A percentile compares a stretch with the other conserved stretches of the same genome.
These are phyloP conservation scores for Chironomus tentans DNA, from an alignment of 2,888 invertebrate genomes.

Conservation along the genomic window DNA sequence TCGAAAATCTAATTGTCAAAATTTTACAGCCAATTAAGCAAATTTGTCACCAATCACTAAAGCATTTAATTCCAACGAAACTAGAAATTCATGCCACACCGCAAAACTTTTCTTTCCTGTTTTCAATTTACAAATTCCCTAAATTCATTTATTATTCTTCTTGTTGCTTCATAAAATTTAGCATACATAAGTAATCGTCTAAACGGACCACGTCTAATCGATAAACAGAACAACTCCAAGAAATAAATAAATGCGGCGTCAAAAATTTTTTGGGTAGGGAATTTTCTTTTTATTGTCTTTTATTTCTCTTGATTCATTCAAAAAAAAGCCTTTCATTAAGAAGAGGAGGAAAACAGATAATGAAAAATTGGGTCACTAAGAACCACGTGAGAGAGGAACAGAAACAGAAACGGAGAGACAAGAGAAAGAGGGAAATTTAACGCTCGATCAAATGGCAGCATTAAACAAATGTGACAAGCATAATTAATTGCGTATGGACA, in stretches of 20 bases:
- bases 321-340: not conserved
- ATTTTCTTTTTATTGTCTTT: too few species aligned
- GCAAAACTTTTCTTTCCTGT: too few species aligned
- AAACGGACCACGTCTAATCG: not conserved
- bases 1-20: too few species aligned
- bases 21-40: too few species aligned
- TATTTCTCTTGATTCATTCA: too few species aligned
- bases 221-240: not conserved
- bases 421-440: constrained; percentile 1
- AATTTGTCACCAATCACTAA: too few species aligned
- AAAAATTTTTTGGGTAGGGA: not conserved
- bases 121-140: not conserved
- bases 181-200: not conserved
- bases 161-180: not conserved
- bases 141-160: not conserved
- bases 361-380: not conserved
- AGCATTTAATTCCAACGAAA: too few species aligned
- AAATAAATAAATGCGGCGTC: not conserved
- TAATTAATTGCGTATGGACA: constrained; percentile 6
- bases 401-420: too few species aligned
- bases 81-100: too few species aligned
- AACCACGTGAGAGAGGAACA: not conserved
- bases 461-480: constrained; percentile 23
- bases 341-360: not conserved
- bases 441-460: constrained; percentile 1